Percentiles rank a stretch among this genome's conserved stretches.
These are phyloP conservation scores for Mastomys natalensis DNA, from an alignment of 2,113 vertebrate species.

Conservation along the genomic window DNA sequence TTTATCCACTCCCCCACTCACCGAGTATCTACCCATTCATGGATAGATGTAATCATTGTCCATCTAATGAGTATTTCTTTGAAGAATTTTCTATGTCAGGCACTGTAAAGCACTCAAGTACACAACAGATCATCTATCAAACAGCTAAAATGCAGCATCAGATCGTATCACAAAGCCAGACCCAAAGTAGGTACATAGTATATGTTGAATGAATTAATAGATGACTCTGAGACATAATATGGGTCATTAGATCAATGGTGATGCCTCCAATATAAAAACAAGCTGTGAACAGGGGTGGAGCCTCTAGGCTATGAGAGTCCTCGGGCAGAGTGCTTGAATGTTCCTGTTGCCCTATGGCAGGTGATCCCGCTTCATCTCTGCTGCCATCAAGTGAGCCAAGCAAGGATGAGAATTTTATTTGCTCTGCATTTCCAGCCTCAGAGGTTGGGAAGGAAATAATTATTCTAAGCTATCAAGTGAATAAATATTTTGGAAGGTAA, in stretches of 20 bases:
- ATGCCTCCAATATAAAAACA: not conserved
- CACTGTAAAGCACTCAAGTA: not conserved
- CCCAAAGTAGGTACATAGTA: not conserved
- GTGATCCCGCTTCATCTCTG: not conserved
- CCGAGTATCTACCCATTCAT: not conserved
- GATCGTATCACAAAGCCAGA: not conserved
- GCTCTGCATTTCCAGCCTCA: not conserved
- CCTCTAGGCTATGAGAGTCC: not conserved
- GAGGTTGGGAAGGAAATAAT: not conserved
- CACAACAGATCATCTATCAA: not conserved
- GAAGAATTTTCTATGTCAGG: not conserved
- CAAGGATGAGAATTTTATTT: not conserved
- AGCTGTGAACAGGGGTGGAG: not conserved
- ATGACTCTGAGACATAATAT: not conserved
- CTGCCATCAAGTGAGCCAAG: not conserved
- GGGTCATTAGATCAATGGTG: not conserved
- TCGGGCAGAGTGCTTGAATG: not conserved
- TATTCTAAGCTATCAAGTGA: conserved; percentile 61
- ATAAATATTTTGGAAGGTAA: conserved; percentile 76
- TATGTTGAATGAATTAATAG: not conserved
- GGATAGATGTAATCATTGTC: not conserved
- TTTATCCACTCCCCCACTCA: too few relatives aligned
- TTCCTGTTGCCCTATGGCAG: not conserved
- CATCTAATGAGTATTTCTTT: not conserved
- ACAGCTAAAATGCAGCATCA: not conserved